Percentiles rank a stretch among this genome's conserved stretches.
Evolutionary conservation across 2,113 vertebrate genomes (phyloP).

Genomic region (Centropristis striata): DNA sequence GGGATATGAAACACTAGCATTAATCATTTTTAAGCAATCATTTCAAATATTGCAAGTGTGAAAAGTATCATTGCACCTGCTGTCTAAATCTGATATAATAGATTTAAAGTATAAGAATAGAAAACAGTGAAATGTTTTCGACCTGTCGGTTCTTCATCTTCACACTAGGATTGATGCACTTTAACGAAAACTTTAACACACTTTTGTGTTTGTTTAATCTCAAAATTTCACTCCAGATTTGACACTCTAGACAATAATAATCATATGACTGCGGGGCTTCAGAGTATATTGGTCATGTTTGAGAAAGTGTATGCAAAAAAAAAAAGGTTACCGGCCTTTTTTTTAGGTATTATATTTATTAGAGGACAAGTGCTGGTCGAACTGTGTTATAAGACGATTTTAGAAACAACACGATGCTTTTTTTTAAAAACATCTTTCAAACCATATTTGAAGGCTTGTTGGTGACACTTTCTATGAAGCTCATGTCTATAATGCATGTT

Average conservation of each 20-base stretch:
- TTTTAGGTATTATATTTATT: conserved; percentile 81
- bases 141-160: conserved; percentile 38
- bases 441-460: conserved; percentile 47
- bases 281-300: conserved; percentile 19
- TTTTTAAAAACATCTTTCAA: conserved; percentile 50
- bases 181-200: conserved; percentile 57
- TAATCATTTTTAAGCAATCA: not conserved
- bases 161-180: conserved; percentile 73
- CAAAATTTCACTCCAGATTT: conserved; percentile 47
- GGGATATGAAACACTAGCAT: not conserved
- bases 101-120: conserved; percentile 23
- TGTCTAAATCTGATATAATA: conserved; percentile 10
- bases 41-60: conserved; percentile 18
- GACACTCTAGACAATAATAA: conserved; percentile 20
- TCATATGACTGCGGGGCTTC: conserved; percentile 13
- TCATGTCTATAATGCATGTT: too few relatives aligned
- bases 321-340: conserved; percentile 47
- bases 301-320: conserved; percentile 58
- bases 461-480: too few relatives aligned
- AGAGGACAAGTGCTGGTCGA: conserved; percentile 53
- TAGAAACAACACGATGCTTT: conserved; percentile 25
- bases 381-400: conserved; percentile 22
- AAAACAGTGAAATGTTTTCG: conserved; percentile 22
- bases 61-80: not conserved
- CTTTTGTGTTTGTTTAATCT: conserved; percentile 44